Evolutionary conservation across 2,888 invertebrate species (phyloP).

Genomic region (Eilema caniola): DNA sequence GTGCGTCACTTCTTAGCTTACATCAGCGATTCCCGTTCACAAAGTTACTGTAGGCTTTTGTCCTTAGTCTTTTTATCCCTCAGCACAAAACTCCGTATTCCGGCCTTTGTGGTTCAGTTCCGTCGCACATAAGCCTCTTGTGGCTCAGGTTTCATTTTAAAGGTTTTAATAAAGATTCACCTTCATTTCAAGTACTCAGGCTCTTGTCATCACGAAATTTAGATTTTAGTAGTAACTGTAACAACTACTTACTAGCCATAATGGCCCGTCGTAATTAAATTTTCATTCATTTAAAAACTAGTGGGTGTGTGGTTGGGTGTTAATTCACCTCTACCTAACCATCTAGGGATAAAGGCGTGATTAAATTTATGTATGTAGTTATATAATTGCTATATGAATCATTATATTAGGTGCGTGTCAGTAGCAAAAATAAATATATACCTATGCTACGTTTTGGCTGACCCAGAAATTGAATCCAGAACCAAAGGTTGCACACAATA

Average conservation of each 20-base stretch:
- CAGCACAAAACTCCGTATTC: constrained; percentile 38
- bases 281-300: too few species aligned
- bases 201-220: constrained; percentile 10
- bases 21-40: constrained; percentile 16
- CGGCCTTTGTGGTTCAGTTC: constrained; percentile 47
- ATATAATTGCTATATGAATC: too few species aligned
- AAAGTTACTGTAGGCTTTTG: constrained; percentile 30
- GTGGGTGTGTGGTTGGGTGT: too few species aligned
- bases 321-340: too few species aligned
- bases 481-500: background rate
- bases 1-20: background rate
- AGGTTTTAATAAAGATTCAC: constrained; percentile 33
- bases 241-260: background rate
- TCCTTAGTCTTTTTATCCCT: constrained; percentile 41
- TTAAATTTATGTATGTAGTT: too few species aligned
- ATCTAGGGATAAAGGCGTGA: too few species aligned
- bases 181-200: constrained; percentile 29
- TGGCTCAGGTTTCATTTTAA: constrained; percentile 35
- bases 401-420: too few species aligned
- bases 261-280: too few species aligned
- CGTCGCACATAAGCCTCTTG: constrained; percentile 47
- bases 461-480: background rate
- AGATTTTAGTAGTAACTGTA: constrained; percentile 5
- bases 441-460: background rate
- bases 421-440: background rate